Evolutionary conservation across 2,888 invertebrate genomes (phyloP), one percentile per base, ranked within the genome.

Genomic region (Xylocampa areola): DNA sequence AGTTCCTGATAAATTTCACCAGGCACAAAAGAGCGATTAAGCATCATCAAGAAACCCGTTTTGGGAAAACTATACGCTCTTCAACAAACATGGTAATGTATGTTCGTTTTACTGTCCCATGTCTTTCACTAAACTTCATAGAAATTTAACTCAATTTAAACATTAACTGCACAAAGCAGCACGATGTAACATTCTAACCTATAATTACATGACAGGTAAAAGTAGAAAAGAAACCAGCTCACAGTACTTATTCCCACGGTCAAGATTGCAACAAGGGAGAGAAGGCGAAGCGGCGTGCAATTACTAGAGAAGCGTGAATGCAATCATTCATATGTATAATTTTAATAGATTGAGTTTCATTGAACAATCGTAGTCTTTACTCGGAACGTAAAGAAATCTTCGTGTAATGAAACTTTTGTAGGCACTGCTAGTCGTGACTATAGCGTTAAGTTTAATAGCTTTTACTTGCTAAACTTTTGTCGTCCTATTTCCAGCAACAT

Each of bases 241-340:
- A 68, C 62, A 73, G 60, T 72, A 73, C 67, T 51, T 68, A 50
- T 90, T 91, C 91, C 85, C 90, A 91, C 89, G 90, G 85, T 80
- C 85, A 85, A 82, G 81, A 78, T 80, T 68, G 72, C 79, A 79
- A 77, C 76, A 79, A 76, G 78, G 70, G 80, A 81, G 79, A 84
- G 77, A 78, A 73, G 47, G 51, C 60, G 40, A 48, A 29, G 33
- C 49, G 47, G 44, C 50, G 45, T 58, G 70, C 61, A 77, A 79
- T 79, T 77, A 72, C 66, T 68, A 62, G 54, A 65, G 57, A 57
- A 49, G 59, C 70, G 73, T 73, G 70, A 57, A 76, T 50, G 65
- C 49, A 73, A 70, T 68, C 64, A 59, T 58, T 62, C 62, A 63
- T 63, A 68, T 50, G 50, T 67, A 73, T 53, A 58, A 58, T 49